phyloP scores from a whole-genome alignment of 2,888 invertebrate genomes.

The Criorhina ranunculi region DNA sequence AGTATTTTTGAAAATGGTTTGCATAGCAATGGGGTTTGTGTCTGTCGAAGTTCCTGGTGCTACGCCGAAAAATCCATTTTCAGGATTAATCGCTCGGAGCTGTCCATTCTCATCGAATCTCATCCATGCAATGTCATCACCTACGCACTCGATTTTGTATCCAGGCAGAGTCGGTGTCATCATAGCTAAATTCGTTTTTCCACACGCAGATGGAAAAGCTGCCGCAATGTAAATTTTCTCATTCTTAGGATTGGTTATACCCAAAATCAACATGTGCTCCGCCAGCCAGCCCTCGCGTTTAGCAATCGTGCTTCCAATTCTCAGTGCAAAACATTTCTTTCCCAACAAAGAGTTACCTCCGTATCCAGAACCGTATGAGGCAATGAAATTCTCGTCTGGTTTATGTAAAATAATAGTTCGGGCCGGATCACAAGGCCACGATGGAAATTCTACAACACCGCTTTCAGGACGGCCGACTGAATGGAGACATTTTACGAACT shows the following conservation, averaged over 20 bases:
- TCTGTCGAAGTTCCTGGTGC: conserved; percentile 96
- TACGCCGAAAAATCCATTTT: conserved; percentile 99
- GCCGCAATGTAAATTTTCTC: conserved; percentile 97
- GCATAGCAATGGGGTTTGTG: conserved; percentile 99
- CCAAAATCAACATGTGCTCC: conserved; percentile 99
- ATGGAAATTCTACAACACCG: conserved; percentile 87
- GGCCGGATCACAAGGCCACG: conserved; percentile 99
- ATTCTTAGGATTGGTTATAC: conserved; percentile 95
- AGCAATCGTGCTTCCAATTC: conserved; percentile 97
- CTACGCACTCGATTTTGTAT: conserved; percentile 96
- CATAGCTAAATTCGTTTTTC: conserved; percentile 99
- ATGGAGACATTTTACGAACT: conserved; percentile 96
- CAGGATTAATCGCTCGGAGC: conserved; percentile 98
- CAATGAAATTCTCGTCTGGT: conserved; percentile 84
- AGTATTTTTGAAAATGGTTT: conserved; percentile 95
- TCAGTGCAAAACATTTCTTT: conserved; percentile 98
- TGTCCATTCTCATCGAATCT: conserved; percentile 94
- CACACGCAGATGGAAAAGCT: conserved; percentile 99
- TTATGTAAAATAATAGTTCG: conserved; percentile 96
- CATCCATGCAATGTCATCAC: conserved; percentile 99
- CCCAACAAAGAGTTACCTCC: conserved; percentile 98
- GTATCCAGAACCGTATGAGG: conserved; percentile 94
- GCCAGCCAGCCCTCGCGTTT: conserved; percentile 98
- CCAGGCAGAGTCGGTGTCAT: conserved; percentile 97
- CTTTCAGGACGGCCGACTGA: conserved; percentile 92